phyloP scores from a whole-genome alignment of 23 tunicate species.

The Styela clava region DNA sequence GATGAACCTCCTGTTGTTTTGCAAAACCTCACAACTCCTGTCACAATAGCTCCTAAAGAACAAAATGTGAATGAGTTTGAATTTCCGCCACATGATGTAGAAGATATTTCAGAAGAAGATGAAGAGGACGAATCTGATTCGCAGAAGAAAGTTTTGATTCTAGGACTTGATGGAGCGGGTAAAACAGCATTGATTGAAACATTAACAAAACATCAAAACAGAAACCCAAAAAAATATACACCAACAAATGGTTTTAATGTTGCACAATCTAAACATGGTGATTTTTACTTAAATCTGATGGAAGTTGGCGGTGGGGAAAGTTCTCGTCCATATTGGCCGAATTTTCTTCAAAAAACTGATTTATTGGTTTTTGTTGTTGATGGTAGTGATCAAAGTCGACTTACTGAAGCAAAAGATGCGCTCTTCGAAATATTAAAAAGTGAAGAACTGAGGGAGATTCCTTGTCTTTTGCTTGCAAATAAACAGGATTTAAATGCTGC shows the following conservation, averaged over 20 bases:
- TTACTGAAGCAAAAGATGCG: conserved; percentile 29
- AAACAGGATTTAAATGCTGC: conserved; percentile 32
- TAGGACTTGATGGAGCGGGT: conserved; percentile 43
- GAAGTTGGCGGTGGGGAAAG: conserved; percentile 54
- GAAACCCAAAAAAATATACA: conserved; percentile 1
- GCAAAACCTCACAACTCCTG: background rate
- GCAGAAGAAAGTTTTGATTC: conserved; percentile 34
- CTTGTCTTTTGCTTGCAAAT: conserved; percentile 38
- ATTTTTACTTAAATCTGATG: conserved; percentile 29
- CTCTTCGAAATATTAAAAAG: conserved; percentile 24
- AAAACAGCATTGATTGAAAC: conserved; percentile 42
- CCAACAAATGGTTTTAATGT: conserved; percentile 59
- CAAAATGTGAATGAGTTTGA: background rate
- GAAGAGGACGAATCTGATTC: background rate
- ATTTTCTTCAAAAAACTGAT: conserved; percentile 33
- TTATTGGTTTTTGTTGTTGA: conserved; percentile 45
- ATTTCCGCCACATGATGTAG: background rate
- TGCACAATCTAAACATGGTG: conserved; percentile 33
- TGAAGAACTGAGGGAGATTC: background rate
- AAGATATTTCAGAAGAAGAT: background rate
- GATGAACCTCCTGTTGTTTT: conserved; percentile 24
- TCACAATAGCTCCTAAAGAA: background rate
- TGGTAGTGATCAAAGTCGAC: conserved; percentile 17
- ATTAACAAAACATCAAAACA: conserved; percentile 15
- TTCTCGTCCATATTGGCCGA: conserved; percentile 39